Percentiles rank a stretch among this genome's conserved stretches.
These are phyloP conservation scores for Cephus runcator DNA, from an alignment of 2,888 invertebrate genomes.

Conservation along the genomic window DNA sequence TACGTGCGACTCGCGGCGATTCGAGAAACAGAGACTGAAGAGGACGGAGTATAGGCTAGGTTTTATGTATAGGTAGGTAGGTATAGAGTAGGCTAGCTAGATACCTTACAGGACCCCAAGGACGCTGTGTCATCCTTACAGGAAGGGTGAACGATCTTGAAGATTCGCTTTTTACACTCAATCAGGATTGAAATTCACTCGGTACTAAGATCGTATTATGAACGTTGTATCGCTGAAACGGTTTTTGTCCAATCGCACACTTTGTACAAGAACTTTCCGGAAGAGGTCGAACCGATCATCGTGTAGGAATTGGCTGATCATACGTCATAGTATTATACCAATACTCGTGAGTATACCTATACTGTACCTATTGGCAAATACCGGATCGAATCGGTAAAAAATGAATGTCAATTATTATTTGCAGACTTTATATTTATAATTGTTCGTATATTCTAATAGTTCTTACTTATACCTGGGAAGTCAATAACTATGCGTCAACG, in stretches of 20 bases:
- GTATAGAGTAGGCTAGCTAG: neutral
- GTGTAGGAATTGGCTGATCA: neutral
- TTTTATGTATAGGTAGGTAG: neutral
- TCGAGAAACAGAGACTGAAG: neutral
- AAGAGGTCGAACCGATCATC: neutral
- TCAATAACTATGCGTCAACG: neutral
- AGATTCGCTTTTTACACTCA: constrained; percentile 20
- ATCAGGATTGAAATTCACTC: neutral
- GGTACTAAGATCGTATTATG: neutral
- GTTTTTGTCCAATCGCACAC: neutral
- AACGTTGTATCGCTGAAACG: neutral
- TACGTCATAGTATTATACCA: neutral
- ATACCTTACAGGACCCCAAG: constrained; percentile 3
- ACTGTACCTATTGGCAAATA: neutral
- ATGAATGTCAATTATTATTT: neutral
- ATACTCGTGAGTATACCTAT: neutral
- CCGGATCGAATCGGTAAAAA: neutral
- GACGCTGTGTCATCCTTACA: constrained; percentile 21
- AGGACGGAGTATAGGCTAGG: neutral
- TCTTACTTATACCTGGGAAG: neutral
- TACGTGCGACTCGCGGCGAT: neutral
- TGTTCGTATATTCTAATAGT: neutral
- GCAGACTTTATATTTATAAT: neutral
- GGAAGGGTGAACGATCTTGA: constrained; percentile 16
- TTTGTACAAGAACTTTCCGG: neutral